A percentile compares a stretch with the other conserved stretches of the same genome.
These are phyloP conservation scores for Zosterops borbonicus DNA, from an alignment of 2,113 vertebrate genomes.

Conservation along the genomic window DNA sequence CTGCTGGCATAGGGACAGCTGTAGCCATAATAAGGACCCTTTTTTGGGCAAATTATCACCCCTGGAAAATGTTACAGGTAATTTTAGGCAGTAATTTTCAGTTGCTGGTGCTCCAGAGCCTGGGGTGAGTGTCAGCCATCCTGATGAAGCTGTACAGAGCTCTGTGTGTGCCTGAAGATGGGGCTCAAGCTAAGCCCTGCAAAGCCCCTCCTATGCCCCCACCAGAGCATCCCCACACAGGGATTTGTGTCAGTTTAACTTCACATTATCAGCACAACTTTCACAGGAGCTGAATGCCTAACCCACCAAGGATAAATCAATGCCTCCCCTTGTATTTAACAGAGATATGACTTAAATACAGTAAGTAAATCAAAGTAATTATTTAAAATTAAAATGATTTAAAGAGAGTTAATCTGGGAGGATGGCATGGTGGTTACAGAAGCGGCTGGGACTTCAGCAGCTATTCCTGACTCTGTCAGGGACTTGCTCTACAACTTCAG, in stretches of 20 bases:
- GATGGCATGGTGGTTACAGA: neutral
- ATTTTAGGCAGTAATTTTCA: neutral
- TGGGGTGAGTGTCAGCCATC: rapidly evolving
- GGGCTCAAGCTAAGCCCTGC: conserved; percentile 5
- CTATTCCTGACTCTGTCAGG: conserved; percentile 48
- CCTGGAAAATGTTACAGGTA: rapidly evolving
- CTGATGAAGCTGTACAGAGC: neutral
- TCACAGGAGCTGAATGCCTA: conserved; percentile 21
- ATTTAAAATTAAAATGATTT: conserved; percentile 66
- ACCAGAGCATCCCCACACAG: neutral
- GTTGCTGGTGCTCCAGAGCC: rapidly evolving
- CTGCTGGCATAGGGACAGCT: rapidly evolving
- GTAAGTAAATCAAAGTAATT: conserved; percentile 68
- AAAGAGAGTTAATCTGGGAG: conserved; percentile 34
- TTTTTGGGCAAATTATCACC: neutral
- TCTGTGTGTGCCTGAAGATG: neutral
- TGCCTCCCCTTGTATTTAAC: conserved; percentile 54
- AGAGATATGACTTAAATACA: conserved; percentile 52
- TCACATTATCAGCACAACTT: neutral
- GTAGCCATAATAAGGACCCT: too few species aligned
- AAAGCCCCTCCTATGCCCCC: neutral
- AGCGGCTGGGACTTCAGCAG: neutral
- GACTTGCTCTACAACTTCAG: conserved; percentile 51
- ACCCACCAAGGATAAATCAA: conserved; percentile 48
- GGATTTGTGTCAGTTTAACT: conserved; percentile 61